phyloP scores from a whole-genome alignment of 2,113 vertebrate genomes.

The Rhodinocichla rosea region DNA sequence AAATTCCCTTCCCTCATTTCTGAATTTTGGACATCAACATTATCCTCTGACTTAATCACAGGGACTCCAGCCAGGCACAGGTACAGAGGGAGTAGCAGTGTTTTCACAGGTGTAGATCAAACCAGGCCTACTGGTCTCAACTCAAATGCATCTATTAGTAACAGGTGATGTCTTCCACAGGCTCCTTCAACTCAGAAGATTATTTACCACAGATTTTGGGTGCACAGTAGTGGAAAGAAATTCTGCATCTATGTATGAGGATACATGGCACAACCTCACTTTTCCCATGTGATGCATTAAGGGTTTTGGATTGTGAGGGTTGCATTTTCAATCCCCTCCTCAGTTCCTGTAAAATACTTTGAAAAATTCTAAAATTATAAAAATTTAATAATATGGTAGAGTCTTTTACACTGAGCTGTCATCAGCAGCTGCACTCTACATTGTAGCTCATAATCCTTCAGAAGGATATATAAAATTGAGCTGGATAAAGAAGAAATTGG shows the following conservation, averaged over 20 bases:
- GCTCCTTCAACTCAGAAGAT: background rate
- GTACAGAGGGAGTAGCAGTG: background rate
- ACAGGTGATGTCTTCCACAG: background rate
- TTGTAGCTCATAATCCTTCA: background rate
- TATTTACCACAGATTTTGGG: background rate
- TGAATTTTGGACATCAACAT: background rate
- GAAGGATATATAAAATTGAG: background rate
- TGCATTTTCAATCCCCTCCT: background rate
- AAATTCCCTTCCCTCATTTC: background rate
- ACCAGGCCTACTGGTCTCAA: background rate
- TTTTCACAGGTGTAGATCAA: background rate
- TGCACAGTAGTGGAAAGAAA: background rate
- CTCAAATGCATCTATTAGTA: background rate
- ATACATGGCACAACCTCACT: background rate
- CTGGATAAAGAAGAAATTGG: background rate
- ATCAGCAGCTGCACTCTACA: background rate
- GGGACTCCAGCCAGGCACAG: background rate
- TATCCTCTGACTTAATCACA: background rate
- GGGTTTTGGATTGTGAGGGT: background rate
- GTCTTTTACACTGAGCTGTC: background rate
- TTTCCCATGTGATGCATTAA: background rate
- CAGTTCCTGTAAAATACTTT: background rate
- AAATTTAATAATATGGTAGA: background rate
- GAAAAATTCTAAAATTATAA: background rate
- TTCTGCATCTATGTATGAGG: rapidly evolving